A percentile compares a stretch with the other conserved stretches of the same genome.
Conservation (phyloP, 2,888 invertebrate species). For the Eudasyphora cyanicolor region DNA sequence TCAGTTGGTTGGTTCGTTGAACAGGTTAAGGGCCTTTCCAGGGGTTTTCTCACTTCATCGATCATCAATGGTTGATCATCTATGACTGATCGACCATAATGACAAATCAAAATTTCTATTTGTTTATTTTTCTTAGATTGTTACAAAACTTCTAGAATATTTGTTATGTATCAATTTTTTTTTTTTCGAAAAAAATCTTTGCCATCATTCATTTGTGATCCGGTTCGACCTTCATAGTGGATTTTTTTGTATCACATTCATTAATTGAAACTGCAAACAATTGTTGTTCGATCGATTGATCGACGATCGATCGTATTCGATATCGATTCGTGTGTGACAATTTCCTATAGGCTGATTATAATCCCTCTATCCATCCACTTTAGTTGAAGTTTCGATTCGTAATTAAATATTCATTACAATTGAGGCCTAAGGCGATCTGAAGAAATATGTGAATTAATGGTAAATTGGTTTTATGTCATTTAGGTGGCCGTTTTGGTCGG, state of each 20-base stretch:
- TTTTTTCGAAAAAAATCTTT: background rate
- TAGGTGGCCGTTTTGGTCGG: background rate
- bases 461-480: background rate
- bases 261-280: too few relatives aligned
- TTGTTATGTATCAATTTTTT: background rate
- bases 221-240: background rate
- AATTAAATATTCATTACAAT: conserved; percentile 26
- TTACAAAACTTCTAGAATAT: conserved; percentile 5
- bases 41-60: background rate
- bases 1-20: too few relatives aligned
- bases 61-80: background rate
- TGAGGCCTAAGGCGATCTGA: conserved; percentile 4
- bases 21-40: background rate
- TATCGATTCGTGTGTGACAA: background rate
- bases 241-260: background rate
- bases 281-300: background rate
- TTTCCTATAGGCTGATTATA: background rate
- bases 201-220: too few relatives aligned
- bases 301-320: background rate
- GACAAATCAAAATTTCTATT: background rate
- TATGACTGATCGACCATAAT: too few relatives aligned
- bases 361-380: background rate
- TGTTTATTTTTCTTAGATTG: conserved; percentile 2
- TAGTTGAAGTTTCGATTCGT: background rate
- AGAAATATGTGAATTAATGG: background rate